Base-by-base conservation (phyloP, 1,140 invertebrate species). In the Andrena cerasifolii region DNA sequence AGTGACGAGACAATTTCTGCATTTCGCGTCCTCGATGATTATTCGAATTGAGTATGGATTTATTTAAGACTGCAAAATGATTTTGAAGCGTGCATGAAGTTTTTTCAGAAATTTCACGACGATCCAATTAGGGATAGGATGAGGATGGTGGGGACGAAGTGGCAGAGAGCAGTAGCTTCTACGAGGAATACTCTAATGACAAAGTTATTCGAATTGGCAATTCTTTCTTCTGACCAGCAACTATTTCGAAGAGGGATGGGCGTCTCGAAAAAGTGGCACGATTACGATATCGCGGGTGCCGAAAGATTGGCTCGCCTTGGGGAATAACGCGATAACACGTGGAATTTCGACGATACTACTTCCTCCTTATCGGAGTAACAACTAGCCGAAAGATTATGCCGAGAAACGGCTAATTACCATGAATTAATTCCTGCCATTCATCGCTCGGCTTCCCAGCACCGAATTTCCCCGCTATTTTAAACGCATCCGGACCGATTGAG, bases 301-400 rank as follows among this genome's bases (percentile, higher is more conserved):
- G 59, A 68, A 83, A 85, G 79, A 83, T 74, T 85, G 75, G 85
- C 14, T 31, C 63, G 47, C 54, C 74, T 79, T 83, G 85, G 76
- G 78, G 87, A 86, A 88, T 77, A 75, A 56, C n/a, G 21, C 49
- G 88, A 89, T 88, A 89, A 89, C 78, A 18, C 33, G 12, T 26
- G 51, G 66, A 84, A 79, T 86, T 87, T 84, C 53, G 74, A 78
- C 59, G 63, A 75, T 51, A 61, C 47, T 66, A 33, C 54, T 79
- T 76, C 51, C 45, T 51, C 33, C 63, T 78, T 76, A 76, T 84
- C 78, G 62, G 28, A n/a, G 24, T n/a, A 68, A 74, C 54, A 82
- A 66, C 62, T 83, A 68, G 36, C 14, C 54, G 8, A 59, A 78
- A 63, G 75, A 77, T 62, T 77, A 45, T 53, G 7, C 47, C 2